Evolutionary conservation across 1,140 invertebrate species (phyloP).

Genomic region (Hesperophylax magnus): DNA sequence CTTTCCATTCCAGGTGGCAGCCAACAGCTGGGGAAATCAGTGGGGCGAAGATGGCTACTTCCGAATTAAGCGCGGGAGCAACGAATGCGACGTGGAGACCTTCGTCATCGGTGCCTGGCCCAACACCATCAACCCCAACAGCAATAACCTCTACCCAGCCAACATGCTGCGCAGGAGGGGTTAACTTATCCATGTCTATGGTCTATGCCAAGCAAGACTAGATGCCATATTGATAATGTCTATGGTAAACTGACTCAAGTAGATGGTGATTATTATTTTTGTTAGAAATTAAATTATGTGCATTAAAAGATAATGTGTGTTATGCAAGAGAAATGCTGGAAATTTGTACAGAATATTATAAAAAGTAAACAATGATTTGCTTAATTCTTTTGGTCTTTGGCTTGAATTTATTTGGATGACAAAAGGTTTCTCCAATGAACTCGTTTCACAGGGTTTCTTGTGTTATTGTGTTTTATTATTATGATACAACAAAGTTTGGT

Average conservation of each 20-base stretch:
- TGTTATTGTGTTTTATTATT: too few species aligned
- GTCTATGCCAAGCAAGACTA: background rate
- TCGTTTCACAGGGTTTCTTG: too few species aligned
- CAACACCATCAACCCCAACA: conserved; percentile 69
- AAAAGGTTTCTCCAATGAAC: too few species aligned
- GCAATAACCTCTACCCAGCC: conserved; percentile 32
- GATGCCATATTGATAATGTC: conserved; percentile 14
- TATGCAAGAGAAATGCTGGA: too few species aligned
- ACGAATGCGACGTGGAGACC: conserved; percentile 90
- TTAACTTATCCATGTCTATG: background rate
- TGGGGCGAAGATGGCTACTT: conserved; percentile 95
- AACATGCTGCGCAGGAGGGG: background rate
- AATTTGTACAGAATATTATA: too few species aligned
- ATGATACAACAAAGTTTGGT: too few species aligned
- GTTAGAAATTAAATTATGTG: too few species aligned
- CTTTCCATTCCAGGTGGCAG: conserved; percentile 78
- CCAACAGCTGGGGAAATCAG: conserved; percentile 90
- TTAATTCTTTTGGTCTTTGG: too few species aligned
- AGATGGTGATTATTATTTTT: background rate
- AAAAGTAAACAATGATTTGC: too few species aligned
- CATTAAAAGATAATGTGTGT: too few species aligned
- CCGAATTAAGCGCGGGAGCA: conserved; percentile 82
- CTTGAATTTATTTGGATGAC: too few species aligned
- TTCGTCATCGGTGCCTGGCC: conserved; percentile 86
- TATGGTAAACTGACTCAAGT: background rate